Conservation (phyloP, 2,797 vertebrate species). For the Gallinago nigripennis region DNA sequence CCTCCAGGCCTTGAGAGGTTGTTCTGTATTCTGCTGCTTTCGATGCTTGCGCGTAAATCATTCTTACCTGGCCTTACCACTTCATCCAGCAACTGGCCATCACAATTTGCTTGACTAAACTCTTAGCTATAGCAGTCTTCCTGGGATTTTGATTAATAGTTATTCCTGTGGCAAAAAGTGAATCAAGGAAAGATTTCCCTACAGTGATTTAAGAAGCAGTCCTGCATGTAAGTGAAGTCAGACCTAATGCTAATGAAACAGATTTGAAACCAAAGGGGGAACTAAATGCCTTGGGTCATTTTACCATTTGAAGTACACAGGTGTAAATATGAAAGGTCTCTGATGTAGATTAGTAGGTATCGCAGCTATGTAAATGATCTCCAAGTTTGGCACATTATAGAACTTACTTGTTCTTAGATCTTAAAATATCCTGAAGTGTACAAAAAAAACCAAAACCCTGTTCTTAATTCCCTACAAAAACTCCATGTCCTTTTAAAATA, state of each 20-base stretch:
- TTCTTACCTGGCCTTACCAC: neutral
- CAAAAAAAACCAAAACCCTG: neutral
- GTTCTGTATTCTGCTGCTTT: neutral
- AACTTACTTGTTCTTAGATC: neutral
- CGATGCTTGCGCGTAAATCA: neutral
- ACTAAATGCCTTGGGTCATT: neutral
- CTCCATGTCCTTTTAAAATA: neutral
- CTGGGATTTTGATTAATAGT: neutral
- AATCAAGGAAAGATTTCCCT: neutral
- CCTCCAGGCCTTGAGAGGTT: neutral
- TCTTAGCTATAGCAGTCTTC: neutral
- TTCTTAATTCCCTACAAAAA: neutral
- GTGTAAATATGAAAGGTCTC: conserved; percentile 7
- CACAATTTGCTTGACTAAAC: neutral
- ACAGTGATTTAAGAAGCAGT: neutral
- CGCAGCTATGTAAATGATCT: conserved; percentile 1
- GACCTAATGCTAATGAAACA: neutral
- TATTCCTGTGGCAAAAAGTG: neutral
- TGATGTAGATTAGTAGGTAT: neutral
- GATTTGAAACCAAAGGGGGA: neutral
- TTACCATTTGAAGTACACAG: neutral
- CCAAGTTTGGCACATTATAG: neutral
- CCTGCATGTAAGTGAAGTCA: neutral
- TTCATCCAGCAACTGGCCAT: neutral
- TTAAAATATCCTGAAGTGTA: neutral